Conservation (phyloP, 2,888 invertebrate genomes). For the Cetonia aurata region DNA sequence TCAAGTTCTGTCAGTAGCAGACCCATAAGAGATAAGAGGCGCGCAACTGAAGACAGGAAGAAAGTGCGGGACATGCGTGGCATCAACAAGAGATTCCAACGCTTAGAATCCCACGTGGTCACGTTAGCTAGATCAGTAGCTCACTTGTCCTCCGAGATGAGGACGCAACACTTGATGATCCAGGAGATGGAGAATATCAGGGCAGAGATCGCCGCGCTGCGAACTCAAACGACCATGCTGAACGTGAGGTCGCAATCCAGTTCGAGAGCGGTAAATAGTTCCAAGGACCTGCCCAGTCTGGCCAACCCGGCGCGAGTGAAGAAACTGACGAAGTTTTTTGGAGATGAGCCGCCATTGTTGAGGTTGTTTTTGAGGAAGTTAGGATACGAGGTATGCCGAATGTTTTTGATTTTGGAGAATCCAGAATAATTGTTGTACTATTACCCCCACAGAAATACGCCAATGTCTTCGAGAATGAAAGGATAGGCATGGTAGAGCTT, state of each 20-base stretch:
- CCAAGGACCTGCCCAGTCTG: slow-evolving; percentile 77
- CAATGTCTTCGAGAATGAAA: slow-evolving; percentile 84
- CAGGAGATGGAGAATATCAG: slow-evolving; percentile 91
- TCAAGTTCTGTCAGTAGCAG: slow-evolving; percentile 86
- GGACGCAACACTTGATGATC: slow-evolving; percentile 89
- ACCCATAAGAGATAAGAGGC: slow-evolving; percentile 80
- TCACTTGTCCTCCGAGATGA: slow-evolving; percentile 91
- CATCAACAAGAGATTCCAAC: slow-evolving; percentile 88
- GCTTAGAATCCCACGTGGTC: slow-evolving; percentile 91
- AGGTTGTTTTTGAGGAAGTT: slow-evolving; percentile 90
- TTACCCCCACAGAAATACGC: slow-evolving; percentile 82
- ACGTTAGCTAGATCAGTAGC: slow-evolving; percentile 91
- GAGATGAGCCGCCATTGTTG: slow-evolving; percentile 91
- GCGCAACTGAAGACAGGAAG: slow-evolving; percentile 79
- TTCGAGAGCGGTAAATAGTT: slow-evolving; percentile 69
- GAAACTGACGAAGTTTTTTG: slow-evolving; percentile 93
- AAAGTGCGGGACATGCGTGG: slow-evolving; percentile 82
- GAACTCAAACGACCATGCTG: slow-evolving; percentile 76
- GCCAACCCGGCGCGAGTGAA: slow-evolving; percentile 90
- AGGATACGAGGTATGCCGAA: slow-evolving; percentile 83
- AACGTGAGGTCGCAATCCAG: slow-evolving; percentile 77
- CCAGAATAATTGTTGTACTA: too few relatives aligned
- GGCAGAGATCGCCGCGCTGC: slow-evolving; percentile 82
- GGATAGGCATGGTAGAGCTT: slow-evolving; percentile 89
- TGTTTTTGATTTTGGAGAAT: too few relatives aligned